Conservation (phyloP, 2,888 invertebrate genomes). For the Lasioglossum vierecki region DNA sequence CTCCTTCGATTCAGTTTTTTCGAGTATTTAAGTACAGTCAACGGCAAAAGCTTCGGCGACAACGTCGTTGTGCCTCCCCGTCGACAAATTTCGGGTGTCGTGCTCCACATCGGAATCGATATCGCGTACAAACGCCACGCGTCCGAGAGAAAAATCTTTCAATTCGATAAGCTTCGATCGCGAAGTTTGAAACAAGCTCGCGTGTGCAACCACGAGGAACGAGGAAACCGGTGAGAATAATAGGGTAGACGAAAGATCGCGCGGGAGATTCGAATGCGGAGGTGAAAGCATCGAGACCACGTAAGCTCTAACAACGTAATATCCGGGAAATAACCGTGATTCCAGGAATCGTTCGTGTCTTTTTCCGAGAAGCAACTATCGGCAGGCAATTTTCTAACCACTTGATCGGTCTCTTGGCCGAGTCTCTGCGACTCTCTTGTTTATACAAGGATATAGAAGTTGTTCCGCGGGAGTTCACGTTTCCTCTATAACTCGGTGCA, state of each 20-base stretch:
- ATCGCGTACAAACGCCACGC: neutral
- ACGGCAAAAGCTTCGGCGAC: neutral
- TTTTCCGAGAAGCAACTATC: neutral
- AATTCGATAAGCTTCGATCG: neutral
- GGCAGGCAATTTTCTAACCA: neutral
- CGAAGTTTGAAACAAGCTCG: conserved; percentile 10
- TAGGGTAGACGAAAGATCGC: conserved; percentile 12
- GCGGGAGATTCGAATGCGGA: neutral
- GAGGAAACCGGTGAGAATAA: conserved; percentile 4
- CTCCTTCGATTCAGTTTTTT: conserved; percentile 63
- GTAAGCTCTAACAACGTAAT: conserved; percentile 27
- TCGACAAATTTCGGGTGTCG: neutral
- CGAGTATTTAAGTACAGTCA: conserved; percentile 63
- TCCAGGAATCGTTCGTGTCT: neutral
- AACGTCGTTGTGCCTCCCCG: neutral
- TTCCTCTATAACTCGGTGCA: neutral
- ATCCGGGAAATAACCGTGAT: conserved; percentile 1
- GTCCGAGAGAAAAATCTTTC: neutral
- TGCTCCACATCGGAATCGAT: neutral
- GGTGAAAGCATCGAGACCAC: neutral
- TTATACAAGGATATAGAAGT: neutral
- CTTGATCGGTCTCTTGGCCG: neutral
- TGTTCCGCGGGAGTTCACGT: neutral
- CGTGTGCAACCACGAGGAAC: conserved; percentile 2
- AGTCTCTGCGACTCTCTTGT: neutral